Evolutionary conservation across 2,113 vertebrate species (phyloP), one percentile per base, ranked within the genome.

Genomic region (Diphyllodes magnificus): DNA sequence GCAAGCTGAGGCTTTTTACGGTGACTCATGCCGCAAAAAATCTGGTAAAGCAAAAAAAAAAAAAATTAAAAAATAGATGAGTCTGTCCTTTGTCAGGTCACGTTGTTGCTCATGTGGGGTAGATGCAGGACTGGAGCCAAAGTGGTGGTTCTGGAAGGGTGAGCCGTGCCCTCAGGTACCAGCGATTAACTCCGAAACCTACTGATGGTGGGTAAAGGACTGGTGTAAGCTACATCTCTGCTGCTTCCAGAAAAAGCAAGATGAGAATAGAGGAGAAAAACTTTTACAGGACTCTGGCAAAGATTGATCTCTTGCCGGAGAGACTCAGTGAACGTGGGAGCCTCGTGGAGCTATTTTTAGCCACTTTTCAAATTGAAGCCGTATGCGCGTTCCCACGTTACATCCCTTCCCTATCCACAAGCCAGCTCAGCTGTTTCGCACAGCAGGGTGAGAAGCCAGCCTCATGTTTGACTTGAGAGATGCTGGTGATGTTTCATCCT

Each of bases 321-420:
- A 80, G 93, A 35, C 75, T 73, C 59, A 47, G 78, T 9, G 50
- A 91, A 77, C 6, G 57, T 77, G 82, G 92, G 89, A 96, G 90
- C 90, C 79, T 79, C 10, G 11, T 77, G 76, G 47, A 66, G 85
- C 76, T 97, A 95, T 97, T 95, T 96, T 94, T 95, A 96, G 90
- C 44, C 8, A 1, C 68, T 56, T 78, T 56, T 42, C 85, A 69
- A 96, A 96, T 92, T 66, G 80, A 90, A 95, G 86, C 95, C 69
- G 30, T 89, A 68, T 92, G 94, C 1, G 12, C 7, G 23, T 95
- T 95, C 94, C 95, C 91, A 86, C 73, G 10, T 92, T 78, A 47
- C 82, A 35, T 28, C 91, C 79, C 78, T 44, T 45, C 92, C 50
- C 54, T 92, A 81, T 89, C 91, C 78, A 6, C 69, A 9, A 44